Evolutionary conservation across 2,113 vertebrate species (phyloP), one percentile per base, ranked within the genome.

Genomic region (Tachysurus fulvidraco): DNA sequence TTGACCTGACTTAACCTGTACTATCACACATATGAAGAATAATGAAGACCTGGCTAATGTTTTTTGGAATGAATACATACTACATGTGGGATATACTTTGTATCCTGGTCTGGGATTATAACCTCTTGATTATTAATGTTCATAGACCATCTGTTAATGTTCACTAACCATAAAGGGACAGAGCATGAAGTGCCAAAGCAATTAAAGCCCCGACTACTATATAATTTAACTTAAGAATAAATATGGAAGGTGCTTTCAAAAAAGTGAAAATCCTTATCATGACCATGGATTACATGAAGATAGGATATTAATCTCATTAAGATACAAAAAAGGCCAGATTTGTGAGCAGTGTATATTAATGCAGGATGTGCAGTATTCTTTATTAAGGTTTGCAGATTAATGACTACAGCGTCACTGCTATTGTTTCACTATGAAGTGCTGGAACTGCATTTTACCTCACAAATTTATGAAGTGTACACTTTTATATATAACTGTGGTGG

Each of bases 221-320:
- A 25, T 28, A 2, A 30, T 54, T 83, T 54, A 83, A 21, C n/a
- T 44, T 13, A 41, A 46, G 5, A 60, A 65, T 54, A 36, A 57
- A 83, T 69, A 14, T 52, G 21, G 3, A 71, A 21, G 28, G 23
- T 55, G 0, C 21, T 55, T 73, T 73, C 5, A 73, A 25, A 69
- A 54, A n/a, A 17, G 4, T n/a, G 65, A 60, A 59, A 46, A 11
- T 28, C 8, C n/a, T 52, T 52, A 60, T 28, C 28, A 41, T 64
- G 60, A 46, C 41, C 36, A n/a, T 44, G 52, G 50, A 59, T 84
- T 73, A 23, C 16, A 28, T 69, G 46, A 50, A 69, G 44, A 52
- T 50, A 3, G 41, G 17, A 83, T 74, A 57, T 71, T 57, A 36
- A 84, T 84, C n/a, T 21, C 62, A 69, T 69, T 83, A 69, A 25